Evolutionary conservation across 2,888 invertebrate genomes (phyloP).

Genomic region (Listrodromus nycthemerus): DNA sequence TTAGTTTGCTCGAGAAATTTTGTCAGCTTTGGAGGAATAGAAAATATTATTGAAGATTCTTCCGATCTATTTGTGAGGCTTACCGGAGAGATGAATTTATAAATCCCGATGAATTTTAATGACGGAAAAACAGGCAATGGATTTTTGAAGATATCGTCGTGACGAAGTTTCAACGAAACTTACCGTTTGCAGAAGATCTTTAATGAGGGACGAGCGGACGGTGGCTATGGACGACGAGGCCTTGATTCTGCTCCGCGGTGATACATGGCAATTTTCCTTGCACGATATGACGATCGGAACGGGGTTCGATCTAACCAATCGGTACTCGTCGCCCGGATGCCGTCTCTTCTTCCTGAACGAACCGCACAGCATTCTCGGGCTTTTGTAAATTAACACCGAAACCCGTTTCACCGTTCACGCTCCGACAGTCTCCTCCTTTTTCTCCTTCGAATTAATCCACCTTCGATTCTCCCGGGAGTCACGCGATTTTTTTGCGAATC

Average conservation of each 20-base stretch:
- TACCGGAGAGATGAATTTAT: constrained; percentile 18
- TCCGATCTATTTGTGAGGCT: constrained; percentile 28
- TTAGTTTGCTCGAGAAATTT: too few species aligned
- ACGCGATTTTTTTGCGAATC: constrained; percentile 5
- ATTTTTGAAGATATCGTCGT: not conserved
- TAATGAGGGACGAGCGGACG: constrained; percentile 71
- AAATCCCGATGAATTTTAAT: not conserved
- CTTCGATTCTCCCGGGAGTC: not conserved
- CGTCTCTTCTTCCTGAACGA: constrained; percentile 77
- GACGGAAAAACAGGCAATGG: not conserved
- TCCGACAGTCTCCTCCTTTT: constrained; percentile 5
- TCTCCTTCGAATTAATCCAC: not conserved
- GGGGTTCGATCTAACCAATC: constrained; percentile 76
- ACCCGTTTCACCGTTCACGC: constrained; percentile 17
- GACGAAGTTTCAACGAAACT: constrained; percentile 60
- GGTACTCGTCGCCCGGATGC: constrained; percentile 79
- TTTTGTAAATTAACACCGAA: constrained; percentile 17
- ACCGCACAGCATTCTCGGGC: constrained; percentile 78
- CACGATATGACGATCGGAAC: constrained; percentile 73
- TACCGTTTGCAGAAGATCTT: constrained; percentile 78
- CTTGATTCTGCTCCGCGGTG: constrained; percentile 68
- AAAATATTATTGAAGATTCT: not conserved
- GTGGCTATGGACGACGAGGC: constrained; percentile 70
- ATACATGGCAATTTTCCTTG: constrained; percentile 71
- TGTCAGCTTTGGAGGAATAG: not conserved